A percentile compares a stretch with the other conserved stretches of the same genome.
These are phyloP conservation scores for Clinocottus analis DNA, from an alignment of 2,113 vertebrate species.

Conservation along the genomic window DNA sequence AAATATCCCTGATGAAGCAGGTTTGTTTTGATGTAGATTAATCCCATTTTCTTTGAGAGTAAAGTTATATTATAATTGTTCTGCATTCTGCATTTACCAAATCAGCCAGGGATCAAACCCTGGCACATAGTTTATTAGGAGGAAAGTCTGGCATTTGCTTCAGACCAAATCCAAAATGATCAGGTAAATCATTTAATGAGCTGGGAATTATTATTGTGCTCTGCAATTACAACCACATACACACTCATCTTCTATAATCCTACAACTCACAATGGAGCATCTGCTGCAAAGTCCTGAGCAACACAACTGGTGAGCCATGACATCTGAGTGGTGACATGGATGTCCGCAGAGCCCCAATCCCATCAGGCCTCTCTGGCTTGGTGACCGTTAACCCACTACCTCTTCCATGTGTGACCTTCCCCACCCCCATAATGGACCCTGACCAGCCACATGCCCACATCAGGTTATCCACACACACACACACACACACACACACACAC, in stretches of 20 bases:
- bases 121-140: neutral
- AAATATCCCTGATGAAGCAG: slow-evolving; percentile 22
- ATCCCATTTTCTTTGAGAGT: slow-evolving; percentile 19
- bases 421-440: slow-evolving; percentile 45
- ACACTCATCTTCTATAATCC: slow-evolving; percentile 27
- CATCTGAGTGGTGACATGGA: slow-evolving; percentile 54
- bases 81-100: slow-evolving; percentile 8
- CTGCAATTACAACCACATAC: neutral
- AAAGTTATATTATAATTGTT: neutral
- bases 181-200: slow-evolving; percentile 10
- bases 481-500: no score
- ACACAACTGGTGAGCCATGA: slow-evolving; percentile 45
- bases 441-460: slow-evolving; percentile 45
- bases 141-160: neutral
- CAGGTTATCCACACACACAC: slow-evolving; percentile 23
- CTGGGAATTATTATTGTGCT: neutral
- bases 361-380: slow-evolving; percentile 55
- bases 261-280: slow-evolving; percentile 30
- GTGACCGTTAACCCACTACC: slow-evolving; percentile 78
- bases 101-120: slow-evolving; percentile 26
- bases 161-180: neutral
- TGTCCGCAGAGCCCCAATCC: slow-evolving; percentile 36
- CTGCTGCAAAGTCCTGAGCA: slow-evolving; percentile 28
- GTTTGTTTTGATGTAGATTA: slow-evolving; percentile 41
- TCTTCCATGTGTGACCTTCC: slow-evolving; percentile 68